A percentile compares a stretch with the other conserved stretches of the same genome.
phyloP scores from a whole-genome alignment of 2,113 vertebrate species.

The Eonycteris spelaea region DNA sequence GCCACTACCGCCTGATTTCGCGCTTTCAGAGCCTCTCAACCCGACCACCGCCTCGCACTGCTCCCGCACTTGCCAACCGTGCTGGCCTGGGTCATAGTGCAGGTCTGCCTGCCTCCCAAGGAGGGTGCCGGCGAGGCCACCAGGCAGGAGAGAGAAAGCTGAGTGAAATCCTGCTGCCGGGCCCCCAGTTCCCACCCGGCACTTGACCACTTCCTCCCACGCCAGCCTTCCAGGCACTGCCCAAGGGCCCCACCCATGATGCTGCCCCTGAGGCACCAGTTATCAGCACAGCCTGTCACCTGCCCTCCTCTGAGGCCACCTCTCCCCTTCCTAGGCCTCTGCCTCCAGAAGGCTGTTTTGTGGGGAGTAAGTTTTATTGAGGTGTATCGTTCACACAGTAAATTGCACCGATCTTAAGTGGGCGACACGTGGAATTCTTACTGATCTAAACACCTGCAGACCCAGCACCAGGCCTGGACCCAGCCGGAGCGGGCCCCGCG shows the following conservation, averaged over 20 bases:
- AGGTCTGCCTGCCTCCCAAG: fast-evolving
- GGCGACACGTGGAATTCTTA: fast-evolving
- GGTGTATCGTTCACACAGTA: neutral
- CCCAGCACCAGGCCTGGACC: neutral
- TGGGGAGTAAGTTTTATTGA: neutral
- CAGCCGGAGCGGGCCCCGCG: fast-evolving
- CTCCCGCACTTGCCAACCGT: neutral
- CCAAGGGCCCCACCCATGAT: too few species aligned
- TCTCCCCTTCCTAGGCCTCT: neutral
- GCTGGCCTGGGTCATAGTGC: fast-evolving
- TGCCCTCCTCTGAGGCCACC: too few species aligned
- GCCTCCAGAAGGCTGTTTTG: too few species aligned
- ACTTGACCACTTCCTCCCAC: neutral
- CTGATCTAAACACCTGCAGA: fast-evolving
- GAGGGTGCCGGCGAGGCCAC: neutral
- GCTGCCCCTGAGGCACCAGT: neutral
- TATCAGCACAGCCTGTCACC: neutral
- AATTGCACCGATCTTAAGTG: neutral
- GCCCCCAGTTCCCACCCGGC: neutral
- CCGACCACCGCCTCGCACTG: neutral
- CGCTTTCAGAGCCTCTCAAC: neutral
- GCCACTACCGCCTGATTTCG: fast-evolving
- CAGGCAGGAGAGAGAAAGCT: too few species aligned
- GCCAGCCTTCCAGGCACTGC: fast-evolving
- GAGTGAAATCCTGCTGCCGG: neutral